Evolutionary conservation across 2,888 invertebrate genomes (phyloP), one percentile per base, ranked within the genome.

Genomic region (Apantesis nais): DNA sequence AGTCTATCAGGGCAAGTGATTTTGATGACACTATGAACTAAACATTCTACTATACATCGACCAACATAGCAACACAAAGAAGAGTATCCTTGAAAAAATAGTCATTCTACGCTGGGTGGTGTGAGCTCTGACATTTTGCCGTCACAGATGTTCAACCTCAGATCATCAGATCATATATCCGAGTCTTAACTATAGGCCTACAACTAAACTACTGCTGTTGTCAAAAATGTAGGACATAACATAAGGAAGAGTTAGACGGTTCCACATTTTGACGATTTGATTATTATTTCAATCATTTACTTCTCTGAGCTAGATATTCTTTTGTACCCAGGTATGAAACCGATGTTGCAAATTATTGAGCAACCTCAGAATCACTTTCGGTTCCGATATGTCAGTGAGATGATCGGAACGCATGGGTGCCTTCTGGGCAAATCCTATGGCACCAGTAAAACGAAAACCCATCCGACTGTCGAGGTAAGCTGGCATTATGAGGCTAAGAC

Each of bases 341-440:
- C 97, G 2, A 92, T 90, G 74, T 88, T 98, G 58, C 90, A 92
- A 34, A 97, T 98, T 64, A 84, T 96, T 0, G 97, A 97, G 78
- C 97, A 98, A 81, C 98, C 98, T 0, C 96, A 97, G 34, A 96
- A 97, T 62, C 97, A 97, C 89, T 98, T 98, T 87, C 94, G 98
- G 68, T 98, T 98, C 87, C 96, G 98, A 1, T 98, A 98, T 86
- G 97, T 97, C 86, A 98, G 98, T 55, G 98, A 98, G 95, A 98
- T 98, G 98, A 96, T 97, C 70, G 98, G 98, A 0, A 98, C 98
- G 0, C 98, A 98, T 90, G 98, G 98, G 0, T 97, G 97, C 78
- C 91, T 98, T 9, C 95, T 96, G 25, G 98, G 97, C 0, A 95
- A 95, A 70, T 96, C 94, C n/a, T 82, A 82, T 60, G 95, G 95